Base-by-base conservation (phyloP, 1,140 invertebrate genomes). In the Drosophila lini region DNA sequence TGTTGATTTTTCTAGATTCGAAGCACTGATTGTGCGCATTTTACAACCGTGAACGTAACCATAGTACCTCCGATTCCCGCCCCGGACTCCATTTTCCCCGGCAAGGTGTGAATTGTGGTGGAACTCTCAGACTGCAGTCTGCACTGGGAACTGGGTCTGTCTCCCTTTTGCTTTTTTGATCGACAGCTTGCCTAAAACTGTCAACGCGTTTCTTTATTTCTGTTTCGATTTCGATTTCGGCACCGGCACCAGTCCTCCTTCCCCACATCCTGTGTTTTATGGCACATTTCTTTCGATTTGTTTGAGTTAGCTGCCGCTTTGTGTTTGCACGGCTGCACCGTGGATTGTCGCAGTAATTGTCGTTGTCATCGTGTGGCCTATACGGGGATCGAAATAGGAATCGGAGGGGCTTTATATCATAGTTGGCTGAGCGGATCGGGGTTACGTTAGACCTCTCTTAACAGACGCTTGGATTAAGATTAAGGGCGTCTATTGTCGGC, bases 181-280 rank as follows among this genome's bases (percentile, higher is more conserved):
- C 78, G 84, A 89, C 84, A 89, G 84, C 85, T 89, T 81, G 84
- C 84, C 84, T 90, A 89, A 89, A 89, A 89, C 85, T 89, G 84
- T 89, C 84, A 89, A 89, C 84, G 77, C 64, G 58, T 78, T 80
- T 86, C 67, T 78, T 71, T 78, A 63, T 70, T 57, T 78, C 75
- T 60, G 44, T 77, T 68, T 50, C 31, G 31, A 25, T 70, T 70
- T 36, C 62, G 41, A 32, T 71, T 56, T 45, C 50, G 56, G 41
- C 25, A 55, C 64, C 34, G 50, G 6, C 55, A 48, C 15, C 41
- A 32, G 10, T 48, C 5, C 53, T 44, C 68, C 42, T 19, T 67
- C 38, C 42, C 57, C 48, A 64, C 42, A 56, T 65, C 69, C 61
- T 69, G 64, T 76, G 61, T 78, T 85, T 85, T 84, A 88, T 88